These are phyloP conservation scores for Phyllostomus hastatus DNA, from an alignment of 2,113 vertebrate species.

Conservation along the genomic window DNA sequence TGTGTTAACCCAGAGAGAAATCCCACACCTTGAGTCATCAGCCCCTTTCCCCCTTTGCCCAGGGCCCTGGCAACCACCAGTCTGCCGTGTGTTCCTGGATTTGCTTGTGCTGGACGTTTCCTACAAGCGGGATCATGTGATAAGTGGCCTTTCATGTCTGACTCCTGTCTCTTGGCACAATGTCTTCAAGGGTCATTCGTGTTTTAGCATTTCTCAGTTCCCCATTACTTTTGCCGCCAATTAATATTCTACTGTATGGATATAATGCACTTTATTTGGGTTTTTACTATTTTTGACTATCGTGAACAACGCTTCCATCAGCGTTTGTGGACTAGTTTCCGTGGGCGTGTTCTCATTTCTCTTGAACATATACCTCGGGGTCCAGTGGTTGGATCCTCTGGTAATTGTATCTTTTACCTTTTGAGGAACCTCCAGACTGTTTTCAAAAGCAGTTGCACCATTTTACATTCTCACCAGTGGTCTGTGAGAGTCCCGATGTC, in stretches of 20 bases:
- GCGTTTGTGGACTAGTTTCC: background rate
- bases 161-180: background rate
- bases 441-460: background rate
- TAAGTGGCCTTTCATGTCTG: background rate
- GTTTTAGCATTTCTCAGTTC: rapidly evolving
- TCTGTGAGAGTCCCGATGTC: background rate
- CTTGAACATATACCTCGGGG: background rate
- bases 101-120: background rate
- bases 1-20: background rate
- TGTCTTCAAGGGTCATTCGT: background rate
- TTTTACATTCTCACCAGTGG: background rate
- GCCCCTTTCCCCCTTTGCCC: no score
- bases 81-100: background rate
- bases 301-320: background rate
- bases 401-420: background rate
- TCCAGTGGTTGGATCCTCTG: background rate
- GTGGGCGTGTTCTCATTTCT: background rate
- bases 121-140: no score
- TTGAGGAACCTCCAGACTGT: background rate
- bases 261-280: background rate
- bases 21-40: background rate
- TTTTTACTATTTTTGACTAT: background rate
- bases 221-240: background rate
- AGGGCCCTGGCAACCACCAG: no score
- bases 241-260: no score